Percentiles rank a stretch among this genome's conserved stretches.
Evolutionary conservation across 2,113 vertebrate species (phyloP).

Genomic region (Sakesphorus luctuosus): DNA sequence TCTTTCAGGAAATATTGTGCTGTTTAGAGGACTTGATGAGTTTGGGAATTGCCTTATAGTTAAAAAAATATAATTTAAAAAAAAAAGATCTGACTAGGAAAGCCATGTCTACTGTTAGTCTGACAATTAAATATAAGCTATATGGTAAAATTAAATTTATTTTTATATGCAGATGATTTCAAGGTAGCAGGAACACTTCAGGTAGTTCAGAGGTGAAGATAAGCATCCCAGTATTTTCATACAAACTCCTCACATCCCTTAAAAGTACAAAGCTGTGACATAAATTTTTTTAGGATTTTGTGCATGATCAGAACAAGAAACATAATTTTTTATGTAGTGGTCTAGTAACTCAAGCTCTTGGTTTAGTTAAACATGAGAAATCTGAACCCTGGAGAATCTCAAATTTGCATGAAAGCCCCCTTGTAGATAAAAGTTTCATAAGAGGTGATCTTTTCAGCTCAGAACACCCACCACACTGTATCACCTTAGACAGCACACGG

Average conservation of each 20-base stretch:
- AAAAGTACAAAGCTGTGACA: neutral
- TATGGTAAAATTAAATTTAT: neutral
- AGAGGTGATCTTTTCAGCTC: neutral
- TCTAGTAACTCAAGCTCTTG: neutral
- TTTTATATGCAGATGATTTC: neutral
- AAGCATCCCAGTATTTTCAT: neutral
- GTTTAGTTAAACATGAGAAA: neutral
- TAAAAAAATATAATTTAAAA: conserved; percentile 58
- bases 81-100: conserved; percentile 35
- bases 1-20: conserved; percentile 78
- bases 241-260: neutral
- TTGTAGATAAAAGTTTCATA: neutral
- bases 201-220: neutral
- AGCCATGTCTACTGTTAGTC: neutral
- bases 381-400: neutral
- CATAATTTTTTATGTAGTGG: neutral
- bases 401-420: neutral
- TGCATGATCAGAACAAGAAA: neutral
- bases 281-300: neutral
- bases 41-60: conserved; percentile 67
- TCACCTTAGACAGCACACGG: neutral
- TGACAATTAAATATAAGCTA: neutral
- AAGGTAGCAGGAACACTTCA: neutral
- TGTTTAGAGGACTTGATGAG: conserved; percentile 78
- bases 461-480: neutral